phyloP scores from a whole-genome alignment of 2,888 invertebrate genomes.

The Tolmerus cingulatus region DNA sequence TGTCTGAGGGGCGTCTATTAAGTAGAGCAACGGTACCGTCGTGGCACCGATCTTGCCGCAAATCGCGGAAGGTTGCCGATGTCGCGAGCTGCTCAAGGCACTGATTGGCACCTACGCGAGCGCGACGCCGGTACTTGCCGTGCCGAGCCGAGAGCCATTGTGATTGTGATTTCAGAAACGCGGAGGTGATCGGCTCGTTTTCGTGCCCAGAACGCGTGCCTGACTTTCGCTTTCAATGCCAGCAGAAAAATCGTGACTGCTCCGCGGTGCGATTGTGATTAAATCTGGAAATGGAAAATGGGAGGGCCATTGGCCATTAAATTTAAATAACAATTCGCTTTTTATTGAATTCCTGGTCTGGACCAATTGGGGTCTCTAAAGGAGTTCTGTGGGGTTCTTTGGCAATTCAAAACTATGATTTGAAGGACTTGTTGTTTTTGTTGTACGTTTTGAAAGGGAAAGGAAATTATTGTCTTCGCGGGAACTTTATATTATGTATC shows the following conservation, averaged over 20 bases:
- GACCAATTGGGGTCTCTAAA: neutral
- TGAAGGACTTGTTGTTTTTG: neutral
- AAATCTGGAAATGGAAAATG: neutral
- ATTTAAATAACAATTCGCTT: neutral
- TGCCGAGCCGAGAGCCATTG: no score
- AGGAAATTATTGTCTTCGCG: neutral
- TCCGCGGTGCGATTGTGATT: conserved; percentile 1
- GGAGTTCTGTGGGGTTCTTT: neutral
- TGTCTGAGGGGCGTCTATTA: neutral
- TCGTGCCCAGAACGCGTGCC: conserved; percentile 27
- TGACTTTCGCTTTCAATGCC: conserved; percentile 21
- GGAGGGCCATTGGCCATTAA: neutral
- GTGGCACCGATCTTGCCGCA: neutral
- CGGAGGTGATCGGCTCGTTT: neutral
- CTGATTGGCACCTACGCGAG: neutral
- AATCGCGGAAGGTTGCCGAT: neutral
- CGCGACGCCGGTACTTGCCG: neutral
- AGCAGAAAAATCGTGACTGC: neutral
- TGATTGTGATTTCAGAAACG: neutral
- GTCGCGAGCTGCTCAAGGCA: neutral
- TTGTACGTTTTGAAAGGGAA: neutral
- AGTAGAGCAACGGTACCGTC: neutral
- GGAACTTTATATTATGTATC: neutral
- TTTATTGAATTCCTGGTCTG: neutral
- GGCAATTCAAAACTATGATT: neutral